Base-by-base conservation (phyloP, 1,140 invertebrate genomes). In the Asbolus verrucosus region DNA sequence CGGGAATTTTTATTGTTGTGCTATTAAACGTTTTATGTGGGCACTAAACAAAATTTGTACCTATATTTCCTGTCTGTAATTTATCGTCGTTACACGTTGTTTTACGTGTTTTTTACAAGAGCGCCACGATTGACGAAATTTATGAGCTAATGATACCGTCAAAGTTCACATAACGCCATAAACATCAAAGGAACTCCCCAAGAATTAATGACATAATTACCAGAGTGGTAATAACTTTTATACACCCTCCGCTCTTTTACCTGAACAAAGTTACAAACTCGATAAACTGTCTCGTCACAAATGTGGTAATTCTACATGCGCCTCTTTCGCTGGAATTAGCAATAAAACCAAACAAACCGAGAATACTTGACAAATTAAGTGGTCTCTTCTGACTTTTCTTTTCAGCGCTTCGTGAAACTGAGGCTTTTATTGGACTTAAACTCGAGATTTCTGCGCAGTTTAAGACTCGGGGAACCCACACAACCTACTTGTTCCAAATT, bases 91-190 rank as follows among this genome's bases (percentile, higher is more conserved):
- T 50, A 21, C 43, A 50, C 16, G 43, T 50, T 50, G 43, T 50
- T 50, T 50, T 50, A 50, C 43, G 46, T 36, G 30, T 62, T 62
- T 62, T 38, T 62, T 38, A 62, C 59, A 18, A 39, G 46, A 54
- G 46, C 4, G 31, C 31, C 18, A 63, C 61, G 31, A 39, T 63
- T 39, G 61, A 63, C 41, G 18, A 27, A 63, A 63, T 63, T 63
- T 63, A 63, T 63, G 39, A 41, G 9, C 19, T 39, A 63, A 63
- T 63, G 33, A 63, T 38, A 63, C 61, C 39, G 61, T 63, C 61
- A 41, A 63, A 63, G 39, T 62, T 62, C 46, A 54, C 46, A 54
- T 27, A 31, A 21, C 21, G 46, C 46, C 46, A 54, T 54, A 54
- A 54, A 54, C 46, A 54, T 54, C 46, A 54, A 54, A 54, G 46